Evolutionary conservation across 2,888 invertebrate species (phyloP), one percentile per base, ranked within the genome.

Genomic region (Sphaerophoria taeniata): DNA sequence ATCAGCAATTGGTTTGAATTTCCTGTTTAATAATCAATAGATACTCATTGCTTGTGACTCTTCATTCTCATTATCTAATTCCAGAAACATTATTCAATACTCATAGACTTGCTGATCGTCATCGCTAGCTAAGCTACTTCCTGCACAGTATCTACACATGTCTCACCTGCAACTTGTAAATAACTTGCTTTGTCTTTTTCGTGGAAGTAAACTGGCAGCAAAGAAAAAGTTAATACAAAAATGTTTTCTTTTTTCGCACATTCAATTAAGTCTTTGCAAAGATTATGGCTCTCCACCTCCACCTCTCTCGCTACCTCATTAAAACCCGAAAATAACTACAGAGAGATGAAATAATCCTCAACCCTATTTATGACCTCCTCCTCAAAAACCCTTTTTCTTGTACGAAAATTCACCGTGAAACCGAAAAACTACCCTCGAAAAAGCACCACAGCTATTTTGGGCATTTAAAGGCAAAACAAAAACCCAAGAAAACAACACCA

Each of bases 371-470:
- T 70, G 53, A 69, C 76, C 69, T 63, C 63, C 63, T 47, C 76
- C n/a, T n/a, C n/a, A n/a, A n/a, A 39, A 85, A 81, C 81, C 81
- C 81, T 81, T 84, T 85, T 69, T 79, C 71, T 74, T 67, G 24
- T 12, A 5, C n/a, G 24, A 47, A 81, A 85, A 85, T 81, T 70
- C 70, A 85, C 85, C 85, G 77, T 85, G 81, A 85, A 85, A 85
- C 85, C 85, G 63, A 72, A 49, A 84, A 85, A 67, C 72, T 71
- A 72, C 84, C 84, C 75, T 16, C 36, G 11, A 47, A 12, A 7
- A 45, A 61, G 24, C 33, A 58, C 76, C 82, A 58, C 72, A 77
- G 56, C 78, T 47, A 33, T 45, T 33, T 61, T 45, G 24, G 63
- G 45, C 71, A 60, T 72, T 61, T 72, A 78, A 71, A 70, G 55